Evolutionary conservation across 2,113 vertebrate species (phyloP), one percentile per base, ranked within the genome.

Genomic region (Tetraodon nigroviridis): DNA sequence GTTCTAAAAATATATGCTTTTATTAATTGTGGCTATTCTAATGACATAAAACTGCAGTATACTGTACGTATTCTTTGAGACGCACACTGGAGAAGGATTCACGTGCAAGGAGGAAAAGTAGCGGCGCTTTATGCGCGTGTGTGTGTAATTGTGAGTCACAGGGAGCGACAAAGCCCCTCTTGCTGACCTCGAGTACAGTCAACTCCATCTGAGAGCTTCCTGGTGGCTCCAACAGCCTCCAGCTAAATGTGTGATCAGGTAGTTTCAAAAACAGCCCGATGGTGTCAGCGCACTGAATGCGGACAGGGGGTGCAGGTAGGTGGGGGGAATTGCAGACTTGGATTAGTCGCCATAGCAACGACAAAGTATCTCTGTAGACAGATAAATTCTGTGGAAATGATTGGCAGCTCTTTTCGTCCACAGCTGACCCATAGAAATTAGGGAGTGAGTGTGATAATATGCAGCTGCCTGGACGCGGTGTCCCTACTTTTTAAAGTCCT

Each of bases 351-450:
- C 93, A 96, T 96, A 89, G 95, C 92, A 97, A 95, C 93, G 71
- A 89, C 90, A 92, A 94, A 93, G 92, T 91, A 94, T 93, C 91
- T 90, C 91, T 93, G 92, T 93, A 92, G 93, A 95, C 91, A 91
- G 93, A 94, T 92, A 94, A 91, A 94, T 95, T 95, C 92, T 95
- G 91, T 93, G 92, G 94, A 94, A 93, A 92, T 95, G 94, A 96
- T 94, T 98, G 95, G 92, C 95, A 94, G 90, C 88, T 92, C 93
- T 92, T 93, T 94, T 95, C 91, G 92, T 93, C 91, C 90, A 91
- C 92, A 94, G 92, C 93, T 97, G 94, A 97, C 95, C 95, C 93
- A 93, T 92, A 94, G 93, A 96, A 96, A 95, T 96, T 92, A 95
- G 93, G 91, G 90, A 93, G 92, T 93, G 92, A 93, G 93, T 92